Evolutionary conservation across 2,888 invertebrate genomes (phyloP).

Genomic region (Spicauda simplicius): DNA sequence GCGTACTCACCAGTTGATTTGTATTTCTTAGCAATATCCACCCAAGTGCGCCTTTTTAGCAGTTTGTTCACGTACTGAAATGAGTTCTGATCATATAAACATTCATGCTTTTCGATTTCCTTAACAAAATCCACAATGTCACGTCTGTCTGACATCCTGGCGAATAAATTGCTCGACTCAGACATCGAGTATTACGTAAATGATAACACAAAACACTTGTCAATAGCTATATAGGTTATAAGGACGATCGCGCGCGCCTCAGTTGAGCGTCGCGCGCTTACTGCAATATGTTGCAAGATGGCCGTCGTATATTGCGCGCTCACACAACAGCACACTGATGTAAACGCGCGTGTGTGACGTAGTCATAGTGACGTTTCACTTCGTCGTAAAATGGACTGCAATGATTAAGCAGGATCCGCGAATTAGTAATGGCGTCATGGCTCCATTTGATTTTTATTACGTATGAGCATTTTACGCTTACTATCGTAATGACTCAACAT

Average conservation of each 20-base stretch:
- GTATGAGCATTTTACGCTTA: background rate
- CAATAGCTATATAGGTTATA: constrained; percentile 13
- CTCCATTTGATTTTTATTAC: background rate
- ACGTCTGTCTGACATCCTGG: constrained; percentile 45
- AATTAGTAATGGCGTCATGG: constrained; percentile 4
- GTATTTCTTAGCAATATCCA: constrained; percentile 44
- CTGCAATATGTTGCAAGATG: constrained; percentile 38
- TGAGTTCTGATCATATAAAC: constrained; percentile 49
- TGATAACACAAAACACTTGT: constrained; percentile 2
- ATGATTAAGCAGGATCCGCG: background rate
- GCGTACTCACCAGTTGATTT: constrained; percentile 31
- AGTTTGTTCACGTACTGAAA: constrained; percentile 48
- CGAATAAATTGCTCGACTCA: constrained; percentile 42
- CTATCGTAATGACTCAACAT: background rate
- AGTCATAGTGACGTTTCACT: constrained; percentile 18
- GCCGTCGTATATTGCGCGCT: constrained; percentile 33
- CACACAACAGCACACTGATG: constrained; percentile 3
- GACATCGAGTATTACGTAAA: constrained; percentile 9
- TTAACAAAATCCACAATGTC: constrained; percentile 52
- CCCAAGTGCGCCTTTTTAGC: constrained; percentile 46
- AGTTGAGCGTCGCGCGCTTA: constrained; percentile 3
- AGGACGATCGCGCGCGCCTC: constrained; percentile 1
- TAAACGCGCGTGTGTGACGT: constrained; percentile 11
- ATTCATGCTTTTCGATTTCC: constrained; percentile 50
- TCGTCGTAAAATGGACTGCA: background rate